Conservation (phyloP, 2,888 invertebrate species). For the Tillus elongatus region DNA sequence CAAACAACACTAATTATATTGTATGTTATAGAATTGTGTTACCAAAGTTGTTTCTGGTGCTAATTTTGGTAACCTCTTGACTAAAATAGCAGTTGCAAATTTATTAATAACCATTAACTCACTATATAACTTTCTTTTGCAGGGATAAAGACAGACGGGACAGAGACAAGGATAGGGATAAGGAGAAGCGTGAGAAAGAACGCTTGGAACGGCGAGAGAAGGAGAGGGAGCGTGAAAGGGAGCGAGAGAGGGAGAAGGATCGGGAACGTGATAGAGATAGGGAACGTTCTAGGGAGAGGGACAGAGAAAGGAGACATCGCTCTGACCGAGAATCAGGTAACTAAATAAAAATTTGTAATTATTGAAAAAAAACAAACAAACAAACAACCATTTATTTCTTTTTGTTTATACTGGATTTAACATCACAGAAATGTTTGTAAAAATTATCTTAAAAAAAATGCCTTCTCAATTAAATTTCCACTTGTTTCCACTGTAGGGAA, state of each 20-base stretch:
- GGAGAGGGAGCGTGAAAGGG: constrained; percentile 27
- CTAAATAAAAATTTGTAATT: constrained; percentile 7
- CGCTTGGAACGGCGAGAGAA: too few species aligned
- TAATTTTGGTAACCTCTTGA: too few species aligned
- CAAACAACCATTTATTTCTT: constrained; percentile 9
- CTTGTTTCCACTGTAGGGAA: too few species aligned
- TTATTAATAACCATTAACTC: too few species aligned
- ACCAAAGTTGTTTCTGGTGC: too few species aligned
- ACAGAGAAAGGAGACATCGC: constrained; percentile 28
- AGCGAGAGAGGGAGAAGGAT: constrained; percentile 30
- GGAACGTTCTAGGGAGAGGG: constrained; percentile 24
- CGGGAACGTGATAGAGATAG: constrained; percentile 19
- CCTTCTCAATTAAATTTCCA: too few species aligned
- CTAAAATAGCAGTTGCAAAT: too few species aligned
- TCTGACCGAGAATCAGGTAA: constrained; percentile 35
- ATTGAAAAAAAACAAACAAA: constrained; percentile 2
- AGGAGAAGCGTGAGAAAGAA: constrained; percentile 24
- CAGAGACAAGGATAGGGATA: constrained; percentile 30
- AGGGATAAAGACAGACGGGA: constrained; percentile 22
- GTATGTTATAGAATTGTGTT: too few species aligned
- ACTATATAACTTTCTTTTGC: too few species aligned
- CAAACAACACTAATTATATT: too few species aligned
- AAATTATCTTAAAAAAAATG: neutral
- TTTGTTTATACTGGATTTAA: constrained; percentile 8
- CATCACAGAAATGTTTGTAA: constrained; percentile 5